A percentile compares a stretch with the other conserved stretches of the same genome.
Conservation (phyloP, 2,888 invertebrate genomes). For the Taphrorychus bicolor region DNA sequence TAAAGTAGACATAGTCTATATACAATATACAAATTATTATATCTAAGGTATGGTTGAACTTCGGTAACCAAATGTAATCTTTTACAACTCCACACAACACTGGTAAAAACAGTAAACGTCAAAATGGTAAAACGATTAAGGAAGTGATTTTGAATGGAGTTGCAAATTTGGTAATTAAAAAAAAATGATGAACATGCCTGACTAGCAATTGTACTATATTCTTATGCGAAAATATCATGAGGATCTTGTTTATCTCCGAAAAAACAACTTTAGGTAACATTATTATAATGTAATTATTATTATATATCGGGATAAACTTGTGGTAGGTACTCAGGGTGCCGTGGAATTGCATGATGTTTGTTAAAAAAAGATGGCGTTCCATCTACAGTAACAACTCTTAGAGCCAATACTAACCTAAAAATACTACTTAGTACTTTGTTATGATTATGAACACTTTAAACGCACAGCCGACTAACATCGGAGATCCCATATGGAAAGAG, state of each 20-base stretch:
- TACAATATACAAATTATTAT: background rate
- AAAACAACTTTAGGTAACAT: constrained; percentile 2
- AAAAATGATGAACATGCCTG: constrained; percentile 44
- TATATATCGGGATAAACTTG: background rate
- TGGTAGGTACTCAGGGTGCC: background rate
- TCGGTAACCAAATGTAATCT: constrained; percentile 35
- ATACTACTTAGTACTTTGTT: constrained; percentile 26
- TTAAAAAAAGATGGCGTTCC: constrained; percentile 4
- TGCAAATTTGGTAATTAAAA: constrained; percentile 35
- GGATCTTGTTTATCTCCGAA: background rate
- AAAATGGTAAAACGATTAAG: constrained; percentile 45
- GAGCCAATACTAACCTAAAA: constrained; percentile 15
- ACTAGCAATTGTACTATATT: constrained; percentile 50
- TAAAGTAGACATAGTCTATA: constrained; percentile 20
- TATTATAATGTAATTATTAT: background rate
- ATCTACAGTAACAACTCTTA: constrained; percentile 1
- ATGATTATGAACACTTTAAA: constrained; percentile 56
- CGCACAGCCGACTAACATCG: constrained; percentile 58
- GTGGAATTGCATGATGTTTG: background rate
- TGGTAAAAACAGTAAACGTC: constrained; percentile 38
- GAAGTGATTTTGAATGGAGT: constrained; percentile 38
- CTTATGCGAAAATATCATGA: constrained; percentile 12
- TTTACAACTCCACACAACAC: constrained; percentile 38
- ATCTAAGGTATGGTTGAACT: constrained; percentile 34
- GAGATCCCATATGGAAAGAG: constrained; percentile 51